Conservation (phyloP, 2,888 invertebrate species). For the Tachina fera region DNA sequence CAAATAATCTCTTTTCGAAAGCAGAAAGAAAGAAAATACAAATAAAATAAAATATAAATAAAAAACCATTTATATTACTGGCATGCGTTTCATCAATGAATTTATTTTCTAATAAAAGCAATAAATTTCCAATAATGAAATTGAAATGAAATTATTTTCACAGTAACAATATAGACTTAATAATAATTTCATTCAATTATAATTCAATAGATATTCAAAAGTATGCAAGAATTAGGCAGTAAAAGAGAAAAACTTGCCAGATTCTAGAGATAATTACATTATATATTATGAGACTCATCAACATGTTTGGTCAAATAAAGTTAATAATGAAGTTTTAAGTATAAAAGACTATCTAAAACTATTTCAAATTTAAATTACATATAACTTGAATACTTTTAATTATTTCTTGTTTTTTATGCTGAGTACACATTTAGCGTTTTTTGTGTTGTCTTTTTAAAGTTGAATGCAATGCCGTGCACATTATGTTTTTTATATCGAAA, state of each 20-base stretch:
- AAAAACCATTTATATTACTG: conserved; percentile 40
- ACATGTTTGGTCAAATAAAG: neutral
- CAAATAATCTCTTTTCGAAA: conserved; percentile 38
- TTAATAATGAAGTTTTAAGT: neutral
- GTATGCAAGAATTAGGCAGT: neutral
- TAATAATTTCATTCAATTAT: neutral
- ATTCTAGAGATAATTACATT: conserved; percentile 7
- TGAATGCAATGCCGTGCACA: too few species aligned
- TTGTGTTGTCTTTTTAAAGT: too few species aligned
- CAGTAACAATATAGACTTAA: neutral
- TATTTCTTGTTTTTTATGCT: too few species aligned
- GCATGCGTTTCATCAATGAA: conserved; percentile 37
- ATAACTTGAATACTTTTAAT: too few species aligned
- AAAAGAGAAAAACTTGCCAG: neutral
- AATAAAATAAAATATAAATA: conserved; percentile 12
- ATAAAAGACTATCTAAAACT: too few species aligned
- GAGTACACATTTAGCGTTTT: too few species aligned
- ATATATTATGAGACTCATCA: neutral
- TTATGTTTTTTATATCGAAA: too few species aligned
- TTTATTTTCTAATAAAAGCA: conserved; percentile 33
- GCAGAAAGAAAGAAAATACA: neutral
- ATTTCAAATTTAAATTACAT: too few species aligned
- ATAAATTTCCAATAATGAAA: conserved; percentile 29
- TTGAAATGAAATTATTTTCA: neutral
- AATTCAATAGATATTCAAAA: conserved; percentile 1